Base-by-base conservation (phyloP, 2,888 invertebrate species). In the Eudasyphora cyanicolor region DNA sequence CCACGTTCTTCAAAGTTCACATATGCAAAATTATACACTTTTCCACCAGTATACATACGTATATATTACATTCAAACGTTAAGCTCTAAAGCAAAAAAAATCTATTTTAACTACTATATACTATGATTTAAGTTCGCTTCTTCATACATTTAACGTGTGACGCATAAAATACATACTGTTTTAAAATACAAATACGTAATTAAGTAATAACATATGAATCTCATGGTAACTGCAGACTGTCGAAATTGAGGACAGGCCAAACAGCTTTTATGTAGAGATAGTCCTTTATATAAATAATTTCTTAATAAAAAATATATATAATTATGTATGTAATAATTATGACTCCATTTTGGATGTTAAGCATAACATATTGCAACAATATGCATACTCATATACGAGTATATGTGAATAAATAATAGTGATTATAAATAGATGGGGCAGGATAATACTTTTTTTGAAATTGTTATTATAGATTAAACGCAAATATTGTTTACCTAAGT, bases 81-180 rank as follows among this genome's bases (percentile, higher is more conserved):
- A 82, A 82, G 82, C 82, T 76, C 67, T 76, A 73, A 82, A 82
- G 82, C 82, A 82, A 82, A 79, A 79, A 82, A 82, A n/a, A n/a
- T n/a, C 82, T 82, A 82, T 71, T 79, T 71, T 73, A 79, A 82
- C 76, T 82, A 79, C 79, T 69, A 64, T 70, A 79, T 60, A 74
- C n/a, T 79, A 76, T 79, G 76, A 42, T 75, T 79, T 35, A 79
- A 79, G 67, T 82, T 76, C 71, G 76, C 79, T 64, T 76, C 62
- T 79, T 69, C 27, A 76, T 73, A 69, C 67, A 79, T 73, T 49
- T 42, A 69, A 74, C 76, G 82, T 82, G 79, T 79, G 76, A 82
- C 79, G 82, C 73, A 57, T 76, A 45, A 71, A 70, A 51, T 7
- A 38, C 17, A 71, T 38, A 70, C n/a, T 79, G 38, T 27, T 42